A percentile compares a stretch with the other conserved stretches of the same genome.
phyloP scores from a whole-genome alignment of 2,888 invertebrate genomes.

The Stomorhina lunata region DNA sequence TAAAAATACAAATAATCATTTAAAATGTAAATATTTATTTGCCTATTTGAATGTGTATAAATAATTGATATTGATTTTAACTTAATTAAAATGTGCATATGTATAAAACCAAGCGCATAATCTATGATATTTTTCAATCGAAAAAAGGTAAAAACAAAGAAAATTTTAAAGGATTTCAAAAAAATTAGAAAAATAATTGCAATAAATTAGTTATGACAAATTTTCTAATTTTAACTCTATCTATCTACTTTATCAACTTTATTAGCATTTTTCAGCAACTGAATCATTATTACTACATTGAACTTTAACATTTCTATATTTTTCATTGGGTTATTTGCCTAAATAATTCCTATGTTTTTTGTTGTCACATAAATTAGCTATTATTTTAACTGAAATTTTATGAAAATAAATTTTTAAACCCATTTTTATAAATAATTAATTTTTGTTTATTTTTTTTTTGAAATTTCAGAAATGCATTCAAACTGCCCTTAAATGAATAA shows the following conservation, averaged over 20 bases:
- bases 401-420: not conserved
- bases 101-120: no score
- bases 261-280: no score
- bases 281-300: no score
- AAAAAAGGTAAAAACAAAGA: not conserved
- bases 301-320: no score
- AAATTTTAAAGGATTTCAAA: not conserved
- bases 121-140: no score
- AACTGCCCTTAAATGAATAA: not conserved
- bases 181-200: not conserved
- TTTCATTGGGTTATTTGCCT: no score
- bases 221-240: not conserved
- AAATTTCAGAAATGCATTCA: not conserved
- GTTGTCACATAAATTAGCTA: no score
- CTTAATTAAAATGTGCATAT: no score
- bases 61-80: conserved; percentile 3
- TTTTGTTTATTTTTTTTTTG: not conserved
- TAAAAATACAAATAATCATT: not conserved
- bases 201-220: not conserved
- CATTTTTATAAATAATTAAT: not conserved
- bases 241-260: no score
- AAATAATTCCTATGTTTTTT: no score
- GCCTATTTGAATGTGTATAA: not conserved
- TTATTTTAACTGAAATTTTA: no score
- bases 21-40: conserved; percentile 7